Base-by-base conservation (phyloP, 2,888 invertebrate species). In the Troides helena region DNA sequence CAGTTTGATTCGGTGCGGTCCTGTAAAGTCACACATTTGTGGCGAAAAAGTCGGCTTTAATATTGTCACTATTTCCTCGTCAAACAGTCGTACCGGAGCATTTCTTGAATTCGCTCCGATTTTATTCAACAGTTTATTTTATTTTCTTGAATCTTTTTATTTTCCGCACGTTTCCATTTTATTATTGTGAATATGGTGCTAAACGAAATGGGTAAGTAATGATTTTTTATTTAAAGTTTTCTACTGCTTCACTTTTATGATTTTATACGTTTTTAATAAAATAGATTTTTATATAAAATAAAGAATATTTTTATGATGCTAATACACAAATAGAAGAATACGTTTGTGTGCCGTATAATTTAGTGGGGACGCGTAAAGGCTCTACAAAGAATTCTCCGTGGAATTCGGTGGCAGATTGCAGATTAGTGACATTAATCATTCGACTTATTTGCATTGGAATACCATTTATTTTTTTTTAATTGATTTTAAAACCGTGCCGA, bases 381-480 rank as follows among this genome's bases (percentile, higher is more conserved):
- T 87, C 87, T 80, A 77, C 75, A 71, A 75, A 78, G 80, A 80
- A 80, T 81, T 82, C 74, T 74, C 69, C 71, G 79, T 78, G 84
- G 90, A 88, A 90, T 89, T 75, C 91, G 74, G 92, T 92, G 92
- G 92, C 92, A 89, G 91, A 91, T 92, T 86, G 76, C 78, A 88
- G 91, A 91, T 91, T 87, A 86, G 72, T 77, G 71, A 72, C 81
- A 88, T 90, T 85, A 81, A 88, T 90, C 90, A 89, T 86, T 84
- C 77, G 73, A 75, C 80, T 84, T 81, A 85, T 85, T 84, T 82
- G 82, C 82, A 85, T 87, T 76, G 76, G 80, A 83, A 87, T 87
- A 76, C 85, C 84, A 74, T 78, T 67, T 61, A 78, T 75, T 78
- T 76, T 83, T 85, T 79, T 81, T 84, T 81, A 80, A 85, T 84